Conservation (phyloP, 1,140 invertebrate genomes). For the Philopotamus ludificatus region DNA sequence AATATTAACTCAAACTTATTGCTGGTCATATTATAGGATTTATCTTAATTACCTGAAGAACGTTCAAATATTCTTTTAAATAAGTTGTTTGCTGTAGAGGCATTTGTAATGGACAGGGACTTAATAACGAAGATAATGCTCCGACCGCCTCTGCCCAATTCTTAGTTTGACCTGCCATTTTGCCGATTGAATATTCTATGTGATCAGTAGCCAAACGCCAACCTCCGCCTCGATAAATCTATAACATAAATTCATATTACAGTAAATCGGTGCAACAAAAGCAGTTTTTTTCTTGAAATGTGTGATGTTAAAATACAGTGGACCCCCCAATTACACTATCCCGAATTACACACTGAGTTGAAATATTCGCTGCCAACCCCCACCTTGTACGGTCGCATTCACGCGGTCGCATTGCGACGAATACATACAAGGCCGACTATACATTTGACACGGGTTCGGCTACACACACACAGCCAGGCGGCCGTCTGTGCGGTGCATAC, state of each 20-base stretch:
- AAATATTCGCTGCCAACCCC: no score
- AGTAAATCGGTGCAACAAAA: no score
- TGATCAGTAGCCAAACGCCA: conserved; percentile 94
- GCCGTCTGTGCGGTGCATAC: no score
- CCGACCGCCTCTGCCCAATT: conserved; percentile 71
- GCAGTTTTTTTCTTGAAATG: no score
- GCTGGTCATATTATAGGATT: not conserved
- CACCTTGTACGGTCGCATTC: no score
- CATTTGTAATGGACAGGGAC: conserved; percentile 72
- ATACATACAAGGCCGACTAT: no score
- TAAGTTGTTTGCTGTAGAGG: conserved; percentile 79
- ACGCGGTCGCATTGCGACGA: no score
- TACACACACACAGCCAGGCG: no score
- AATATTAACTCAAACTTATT: conserved; percentile 43
- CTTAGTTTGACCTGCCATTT: conserved; percentile 80
- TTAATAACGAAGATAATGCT: conserved; percentile 78
- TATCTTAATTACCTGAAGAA: conserved; percentile 64
- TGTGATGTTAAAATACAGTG: no score
- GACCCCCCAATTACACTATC: no score
- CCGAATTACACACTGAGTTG: no score
- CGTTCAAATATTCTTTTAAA: conserved; percentile 84
- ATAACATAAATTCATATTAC: conserved; percentile 25
- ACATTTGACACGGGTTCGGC: no score
- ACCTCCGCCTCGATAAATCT: conserved; percentile 77
- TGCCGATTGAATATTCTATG: conserved; percentile 90